Conservation (phyloP, 2,888 invertebrate species). For the Cybosia mesomella region DNA sequence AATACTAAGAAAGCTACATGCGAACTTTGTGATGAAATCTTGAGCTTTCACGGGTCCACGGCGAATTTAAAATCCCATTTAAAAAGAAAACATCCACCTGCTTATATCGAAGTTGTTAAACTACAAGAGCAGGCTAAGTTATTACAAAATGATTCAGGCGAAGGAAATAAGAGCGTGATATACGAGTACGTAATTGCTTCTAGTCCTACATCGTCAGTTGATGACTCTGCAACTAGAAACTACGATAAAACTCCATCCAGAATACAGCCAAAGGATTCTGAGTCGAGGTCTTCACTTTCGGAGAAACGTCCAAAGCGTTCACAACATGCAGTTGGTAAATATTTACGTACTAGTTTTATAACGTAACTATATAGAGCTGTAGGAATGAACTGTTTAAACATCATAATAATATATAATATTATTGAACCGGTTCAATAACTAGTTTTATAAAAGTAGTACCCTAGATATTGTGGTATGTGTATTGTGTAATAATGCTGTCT, state of each 20-base stretch:
- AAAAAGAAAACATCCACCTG: not conserved
- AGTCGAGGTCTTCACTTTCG: not conserved
- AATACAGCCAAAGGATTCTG: not conserved
- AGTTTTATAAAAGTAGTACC: not conserved
- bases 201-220: slow-evolving; percentile 7
- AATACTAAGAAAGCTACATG: not conserved
- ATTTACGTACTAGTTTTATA: not conserved
- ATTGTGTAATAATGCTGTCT: too few species aligned
- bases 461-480: too few species aligned
- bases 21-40: slow-evolving; percentile 1
- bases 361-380: too few species aligned
- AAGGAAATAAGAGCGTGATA: not conserved
- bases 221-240: not conserved
- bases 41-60: not conserved
- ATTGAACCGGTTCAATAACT: not conserved
- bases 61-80: slow-evolving; percentile 11
- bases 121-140: not conserved
- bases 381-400: too few species aligned
- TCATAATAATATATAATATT: not conserved
- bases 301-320: not conserved
- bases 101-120: slow-evolving; percentile 1
- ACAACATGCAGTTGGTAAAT: not conserved
- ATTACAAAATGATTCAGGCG: not conserved
- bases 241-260: not conserved
- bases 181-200: slow-evolving; percentile 7